Evolutionary conservation across 2,888 invertebrate genomes (phyloP).

Genomic region (Netelia melanura): DNA sequence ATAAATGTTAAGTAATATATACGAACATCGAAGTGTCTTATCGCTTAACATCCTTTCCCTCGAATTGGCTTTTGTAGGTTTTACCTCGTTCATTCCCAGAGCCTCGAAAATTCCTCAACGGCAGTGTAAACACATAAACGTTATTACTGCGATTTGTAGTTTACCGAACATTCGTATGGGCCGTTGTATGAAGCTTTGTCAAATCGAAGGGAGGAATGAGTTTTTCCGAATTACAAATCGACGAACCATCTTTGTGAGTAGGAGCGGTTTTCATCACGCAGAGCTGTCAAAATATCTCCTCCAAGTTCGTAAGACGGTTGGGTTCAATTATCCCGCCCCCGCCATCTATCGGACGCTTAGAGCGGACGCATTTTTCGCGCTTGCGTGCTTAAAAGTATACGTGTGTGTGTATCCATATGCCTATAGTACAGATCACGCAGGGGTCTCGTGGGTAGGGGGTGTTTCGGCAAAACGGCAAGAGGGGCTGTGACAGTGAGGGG

Average conservation of each 20-base stretch:
- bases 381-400: conserved; percentile 43
- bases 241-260: too few relatives aligned
- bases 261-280: too few relatives aligned
- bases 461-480: conserved; percentile 27
- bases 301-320: not conserved
- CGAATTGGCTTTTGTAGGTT: not conserved
- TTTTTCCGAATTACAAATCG: not conserved
- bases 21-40: conserved; percentile 29
- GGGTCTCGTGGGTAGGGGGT: conserved; percentile 37
- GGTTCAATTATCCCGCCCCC: not conserved
- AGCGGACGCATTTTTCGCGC: conserved; percentile 54
- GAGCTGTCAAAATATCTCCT: too few relatives aligned
- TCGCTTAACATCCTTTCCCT: not conserved
- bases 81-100: not conserved
- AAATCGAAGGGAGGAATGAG: not conserved
- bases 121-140: not conserved
- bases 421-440: not conserved
- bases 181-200: too few relatives aligned
- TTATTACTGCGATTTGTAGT: too few relatives aligned
- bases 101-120: not conserved
- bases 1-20: conserved; percentile 68
- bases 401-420: conserved; percentile 18
- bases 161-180: too few relatives aligned
- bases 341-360: conserved; percentile 3
- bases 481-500: conserved; percentile 74